These are phyloP conservation scores for Gymnarchus niloticus DNA, from an alignment of 2,113 vertebrate genomes.

Conservation along the genomic window DNA sequence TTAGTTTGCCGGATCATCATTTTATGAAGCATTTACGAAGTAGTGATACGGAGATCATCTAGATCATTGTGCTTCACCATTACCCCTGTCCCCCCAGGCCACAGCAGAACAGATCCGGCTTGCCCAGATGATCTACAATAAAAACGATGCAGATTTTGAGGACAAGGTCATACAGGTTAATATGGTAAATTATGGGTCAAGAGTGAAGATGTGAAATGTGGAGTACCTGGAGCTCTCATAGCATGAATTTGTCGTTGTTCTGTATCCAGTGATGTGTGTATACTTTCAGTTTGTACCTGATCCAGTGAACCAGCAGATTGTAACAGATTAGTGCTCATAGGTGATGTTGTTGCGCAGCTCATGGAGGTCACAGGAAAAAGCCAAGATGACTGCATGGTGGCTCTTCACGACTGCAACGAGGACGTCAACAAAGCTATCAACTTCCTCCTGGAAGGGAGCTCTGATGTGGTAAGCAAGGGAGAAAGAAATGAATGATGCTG, in stretches of 20 bases:
- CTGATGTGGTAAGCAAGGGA: constrained; percentile 68
- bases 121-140: constrained; percentile 93
- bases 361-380: constrained; percentile 93
- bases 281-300: background rate
- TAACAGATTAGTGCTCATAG: background rate
- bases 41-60: background rate
- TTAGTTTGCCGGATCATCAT: background rate
- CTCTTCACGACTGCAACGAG: constrained; percentile 88
- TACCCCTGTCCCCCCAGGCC: constrained; percentile 58
- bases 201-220: background rate
- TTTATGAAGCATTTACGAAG: background rate
- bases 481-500: background rate
- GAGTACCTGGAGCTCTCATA: background rate
- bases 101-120: constrained; percentile 97
- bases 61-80: background rate
- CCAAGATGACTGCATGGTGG: constrained; percentile 90
- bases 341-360: constrained; percentile 59
- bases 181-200: background rate
- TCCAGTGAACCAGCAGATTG: background rate
- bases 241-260: background rate
- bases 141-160: constrained; percentile 92
- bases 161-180: constrained; percentile 91
- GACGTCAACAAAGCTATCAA: constrained; percentile 95
- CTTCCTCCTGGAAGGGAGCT: constrained; percentile 82
- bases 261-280: background rate